Evolutionary conservation across 2,113 vertebrate genomes (phyloP), one percentile per base, ranked within the genome.

Genomic region (Neolamprologus ventralis): DNA sequence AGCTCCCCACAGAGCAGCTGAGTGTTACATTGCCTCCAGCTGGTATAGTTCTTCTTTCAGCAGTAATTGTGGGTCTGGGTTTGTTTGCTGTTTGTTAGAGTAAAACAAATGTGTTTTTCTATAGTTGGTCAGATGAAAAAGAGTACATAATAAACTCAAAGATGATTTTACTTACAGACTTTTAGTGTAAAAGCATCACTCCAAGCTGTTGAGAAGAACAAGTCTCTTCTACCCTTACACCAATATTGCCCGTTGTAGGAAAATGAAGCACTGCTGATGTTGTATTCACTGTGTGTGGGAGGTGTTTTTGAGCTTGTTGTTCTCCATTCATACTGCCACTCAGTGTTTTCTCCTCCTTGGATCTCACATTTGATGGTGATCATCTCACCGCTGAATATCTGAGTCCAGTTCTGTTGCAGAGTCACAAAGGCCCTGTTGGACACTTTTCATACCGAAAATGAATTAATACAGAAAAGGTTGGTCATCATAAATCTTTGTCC

Each of bases 111-210:
- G 0, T 7, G 19, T 45, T 45, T 75, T 75, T 28, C 21, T 28
- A 14, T 75, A 17, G 14, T 0, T 19, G 23, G 23, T 7, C 14
- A 75, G 14, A 45, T 45, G 21, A 73, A 47, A 0, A 75, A 16
- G 14, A 75, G 3, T 26, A 47, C 0, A 0, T 28, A 17, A 17
- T 0, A 71, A 47, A 14, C 4, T 73, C 21, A 28, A 47, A 73
- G 9, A 9, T 26, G 68, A 73, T 73, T 73, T 73, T 10, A 73
- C 83, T 85, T 35, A 85, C 83, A 12, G 8, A 79, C 33, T 4
- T 17, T 28, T 17, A 87, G 17, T 60, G 4, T 53, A 0, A 83
- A 12, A 31, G 17, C 12, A 1, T 53, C 2, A 49, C 80, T 83
- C 81, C 81, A 83, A 5, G 0, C 7, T 80, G 84, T 85, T 3